These are phyloP conservation scores for Tapera naevia DNA, from an alignment of 2,797 vertebrate species.

Conservation along the genomic window DNA sequence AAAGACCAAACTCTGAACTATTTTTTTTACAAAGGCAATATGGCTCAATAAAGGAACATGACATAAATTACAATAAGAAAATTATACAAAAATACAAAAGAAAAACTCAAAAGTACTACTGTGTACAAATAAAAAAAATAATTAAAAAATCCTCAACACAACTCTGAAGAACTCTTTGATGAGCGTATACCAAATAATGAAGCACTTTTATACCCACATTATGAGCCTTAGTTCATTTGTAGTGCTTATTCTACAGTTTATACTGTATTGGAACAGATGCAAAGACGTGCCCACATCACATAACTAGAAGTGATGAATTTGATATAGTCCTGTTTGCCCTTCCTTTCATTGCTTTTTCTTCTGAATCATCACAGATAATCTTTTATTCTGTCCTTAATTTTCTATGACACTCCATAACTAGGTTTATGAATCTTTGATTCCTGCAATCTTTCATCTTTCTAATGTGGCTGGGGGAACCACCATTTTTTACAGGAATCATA, in stretches of 20 bases:
- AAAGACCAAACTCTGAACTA: neutral
- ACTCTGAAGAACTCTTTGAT: neutral
- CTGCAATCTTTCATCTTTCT: conserved; percentile 50
- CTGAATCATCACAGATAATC: conserved; percentile 58
- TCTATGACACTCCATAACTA: conserved; percentile 64
- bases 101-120: neutral
- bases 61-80: neutral
- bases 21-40: neutral
- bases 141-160: neutral
- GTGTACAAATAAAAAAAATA: neutral
- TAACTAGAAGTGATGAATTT: conserved; percentile 32
- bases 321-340: conserved; percentile 48
- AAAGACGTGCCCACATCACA: neutral
- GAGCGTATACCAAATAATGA: neutral
- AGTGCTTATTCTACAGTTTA: neutral
- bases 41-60: neutral
- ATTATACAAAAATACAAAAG: neutral
- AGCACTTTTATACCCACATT: neutral
- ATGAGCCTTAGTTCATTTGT: neutral
- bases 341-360: conserved; percentile 64
- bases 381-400: conserved; percentile 68
- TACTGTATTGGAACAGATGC: neutral
- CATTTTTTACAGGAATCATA: conserved; percentile 19
- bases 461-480: neutral
- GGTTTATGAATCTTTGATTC: conserved; percentile 70